phyloP scores from a whole-genome alignment of 2,113 vertebrate species.

The Odontophorus gujanensis region DNA sequence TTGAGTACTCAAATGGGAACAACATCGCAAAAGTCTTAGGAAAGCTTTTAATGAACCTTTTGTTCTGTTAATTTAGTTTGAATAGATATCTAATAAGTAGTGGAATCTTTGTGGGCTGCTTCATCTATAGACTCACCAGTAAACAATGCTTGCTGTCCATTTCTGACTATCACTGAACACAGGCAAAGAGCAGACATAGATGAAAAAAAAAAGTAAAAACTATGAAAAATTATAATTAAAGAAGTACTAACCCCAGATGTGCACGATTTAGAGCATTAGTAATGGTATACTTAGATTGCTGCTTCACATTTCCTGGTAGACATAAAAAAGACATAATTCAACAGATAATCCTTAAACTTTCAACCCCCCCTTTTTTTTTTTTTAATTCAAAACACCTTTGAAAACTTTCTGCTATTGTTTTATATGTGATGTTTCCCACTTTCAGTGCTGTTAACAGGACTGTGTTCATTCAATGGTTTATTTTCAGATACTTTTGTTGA shows the following conservation, averaged over 20 bases:
- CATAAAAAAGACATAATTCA: background rate
- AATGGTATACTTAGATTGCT: background rate
- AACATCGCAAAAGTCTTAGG: background rate
- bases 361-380: background rate
- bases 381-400: background rate
- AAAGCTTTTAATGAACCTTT: background rate
- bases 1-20: background rate
- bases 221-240: background rate
- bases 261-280: background rate
- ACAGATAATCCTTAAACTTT: background rate
- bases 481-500: background rate
- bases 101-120: background rate
- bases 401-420: background rate
- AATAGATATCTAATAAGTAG: background rate
- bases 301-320: background rate
- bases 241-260: background rate
- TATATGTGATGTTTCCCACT: background rate
- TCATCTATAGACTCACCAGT: background rate
- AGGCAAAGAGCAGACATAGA: accelerated
- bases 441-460: background rate
- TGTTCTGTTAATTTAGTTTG: background rate
- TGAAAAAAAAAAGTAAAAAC: background rate
- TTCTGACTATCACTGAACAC: accelerated
- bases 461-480: background rate
- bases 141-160: accelerated